Evolutionary conservation across 2,888 invertebrate species (phyloP), one percentile per base, ranked within the genome.

Genomic region (Flexamia atlantica): DNA sequence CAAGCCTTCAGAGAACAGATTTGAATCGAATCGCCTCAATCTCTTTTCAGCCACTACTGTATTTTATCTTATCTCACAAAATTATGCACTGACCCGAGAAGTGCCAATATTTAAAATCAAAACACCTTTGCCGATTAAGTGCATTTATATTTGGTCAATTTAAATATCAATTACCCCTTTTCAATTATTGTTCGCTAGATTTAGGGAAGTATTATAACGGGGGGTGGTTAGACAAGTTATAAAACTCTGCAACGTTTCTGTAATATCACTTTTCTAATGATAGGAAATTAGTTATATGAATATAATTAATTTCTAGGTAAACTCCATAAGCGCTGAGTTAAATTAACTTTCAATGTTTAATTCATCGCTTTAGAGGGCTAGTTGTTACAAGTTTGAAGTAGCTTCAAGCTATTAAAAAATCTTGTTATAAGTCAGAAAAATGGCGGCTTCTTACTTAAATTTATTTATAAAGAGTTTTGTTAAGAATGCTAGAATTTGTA

Each of bases 1-100:
- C 86, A 87, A 64, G 86, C 84, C n/a, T 86, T 87, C 42, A 82
- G 82, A 42, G 82, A 76, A 9, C 36, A 46, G 12, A 46, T 76
- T n/a, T 76, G 28, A 76, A 70, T 40, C n/a, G 32, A 5, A 30
- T 70, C 40, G 20, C 36, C 70, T 70, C 5, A 53, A 23, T 23
- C 20, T 53, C 23, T 20, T 5, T 23, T 3, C 17, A 46, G n/a
- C 3, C 57, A 57, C 23, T 7, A 23, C n/a, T n/a, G 23, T 20
- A 20, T 14, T 3, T 64, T 1, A 64, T 64, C 64, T 64, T 17
- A 25, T 14, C 57, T 7, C 9, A 20, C 57, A 57, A 64, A 70
- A 32, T 68, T 40, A 2, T n/a, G 36, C 70, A 70, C 70, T 70
- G 17, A 17, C n/a, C n/a, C 40, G 12, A 23, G 20, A 70, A 40